Evolutionary conservation across 2,888 invertebrate genomes (phyloP), one percentile per base, ranked within the genome.

Genomic region (Ophonus ardosiacus): DNA sequence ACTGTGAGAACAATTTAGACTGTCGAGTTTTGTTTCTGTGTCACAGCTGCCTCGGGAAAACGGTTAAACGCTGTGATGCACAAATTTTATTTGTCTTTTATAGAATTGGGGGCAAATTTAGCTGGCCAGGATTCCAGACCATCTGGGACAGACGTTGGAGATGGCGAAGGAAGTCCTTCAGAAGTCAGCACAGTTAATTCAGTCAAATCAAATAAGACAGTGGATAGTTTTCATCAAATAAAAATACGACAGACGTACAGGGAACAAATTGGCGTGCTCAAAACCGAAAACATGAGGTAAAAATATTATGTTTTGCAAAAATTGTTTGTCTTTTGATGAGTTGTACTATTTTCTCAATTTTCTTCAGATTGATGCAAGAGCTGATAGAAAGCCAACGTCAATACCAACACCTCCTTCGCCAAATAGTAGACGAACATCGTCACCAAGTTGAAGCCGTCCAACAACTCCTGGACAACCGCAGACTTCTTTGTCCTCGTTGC

Each of bases 61-160:
- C n/a, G n/a, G n/a, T n/a, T n/a, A n/a, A n/a, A n/a, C n/a, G n/a
- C n/a, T n/a, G n/a, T n/a, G n/a, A n/a, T n/a, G n/a, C 7, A 31
- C 3, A 24, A 59, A 7, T 59, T 17, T 15, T n/a, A 17, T 7
- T 59, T 59, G 6, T 51, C 0, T 51, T 43, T 88, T 0, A 10
- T 88, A 95, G 98, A 98, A 90, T 91, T 98, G n/a, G 97, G 97
- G 5, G 97, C 97, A 7, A 97, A 97, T 91, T 91, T 97, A 80
- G 95, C 96, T 3, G 96, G 95, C 0, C 95, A 96, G 87, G 96
- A 90, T 87, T 88, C 90, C 59, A 68, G 88, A 61, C 88, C 90
- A 0, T 88, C 89, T 81, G 90, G 86, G 85, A 87, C 87, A n/a
- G 89, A 88, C 24, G 89, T 88, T 76, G 91, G 91, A 24, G 91